Evolutionary conservation across 2,797 vertebrate genomes (phyloP).

Genomic region (Heteromormyrus szaboi): DNA sequence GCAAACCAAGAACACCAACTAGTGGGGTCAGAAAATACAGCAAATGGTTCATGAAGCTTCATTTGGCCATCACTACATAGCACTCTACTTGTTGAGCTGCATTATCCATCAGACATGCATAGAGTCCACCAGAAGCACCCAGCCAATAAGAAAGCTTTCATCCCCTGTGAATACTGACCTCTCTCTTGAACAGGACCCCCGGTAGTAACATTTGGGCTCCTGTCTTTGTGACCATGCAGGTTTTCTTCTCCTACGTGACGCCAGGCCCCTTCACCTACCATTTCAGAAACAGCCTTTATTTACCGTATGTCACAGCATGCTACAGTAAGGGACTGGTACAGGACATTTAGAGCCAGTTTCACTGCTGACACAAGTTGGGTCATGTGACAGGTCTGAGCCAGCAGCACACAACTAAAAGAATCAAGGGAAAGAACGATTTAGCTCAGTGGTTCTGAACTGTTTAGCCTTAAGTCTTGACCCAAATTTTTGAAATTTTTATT

Average conservation of each 20-base stretch:
- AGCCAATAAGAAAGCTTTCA: not conserved
- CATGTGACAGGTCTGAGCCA: not conserved
- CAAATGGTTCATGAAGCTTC: not conserved
- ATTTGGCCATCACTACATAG: not conserved
- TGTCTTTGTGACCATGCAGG: not conserved
- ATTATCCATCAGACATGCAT: not conserved
- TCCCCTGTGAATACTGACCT: not conserved
- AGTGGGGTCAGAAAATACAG: not conserved
- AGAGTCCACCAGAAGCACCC: not conserved
- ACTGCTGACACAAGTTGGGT: not conserved
- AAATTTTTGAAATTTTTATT: not conserved
- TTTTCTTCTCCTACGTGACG: not conserved
- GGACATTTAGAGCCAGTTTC: not conserved
- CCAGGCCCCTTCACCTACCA: not conserved
- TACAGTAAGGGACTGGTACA: not conserved
- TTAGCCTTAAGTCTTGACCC: not conserved
- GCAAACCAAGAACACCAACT: not conserved
- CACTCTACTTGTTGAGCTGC: not conserved
- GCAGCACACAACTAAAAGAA: not conserved
- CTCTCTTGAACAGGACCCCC: not conserved
- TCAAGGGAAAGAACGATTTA: not conserved
- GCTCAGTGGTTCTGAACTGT: not conserved
- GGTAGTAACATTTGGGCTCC: not conserved
- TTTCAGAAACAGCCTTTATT: not conserved
- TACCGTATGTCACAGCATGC: not conserved